Conservation (phyloP, 2,797 vertebrate genomes). For the Cirrhinus mrigala region DNA sequence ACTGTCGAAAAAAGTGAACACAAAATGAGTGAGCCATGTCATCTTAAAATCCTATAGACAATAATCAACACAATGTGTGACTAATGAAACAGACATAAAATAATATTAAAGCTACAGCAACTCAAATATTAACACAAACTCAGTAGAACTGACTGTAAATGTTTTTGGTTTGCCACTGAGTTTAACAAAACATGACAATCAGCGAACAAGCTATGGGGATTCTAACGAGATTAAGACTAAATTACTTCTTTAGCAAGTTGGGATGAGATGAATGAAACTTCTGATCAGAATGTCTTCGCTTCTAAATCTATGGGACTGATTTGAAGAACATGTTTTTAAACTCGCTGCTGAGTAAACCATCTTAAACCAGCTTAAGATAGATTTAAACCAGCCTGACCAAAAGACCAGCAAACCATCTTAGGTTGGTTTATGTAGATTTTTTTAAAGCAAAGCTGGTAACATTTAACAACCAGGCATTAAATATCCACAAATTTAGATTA, state of each 20-base stretch:
- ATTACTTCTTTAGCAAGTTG: background rate
- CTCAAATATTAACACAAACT: background rate
- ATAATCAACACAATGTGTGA: background rate
- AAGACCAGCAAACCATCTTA: background rate
- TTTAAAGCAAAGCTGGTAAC: background rate
- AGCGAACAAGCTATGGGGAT: background rate
- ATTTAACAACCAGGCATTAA: background rate
- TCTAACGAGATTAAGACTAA: background rate
- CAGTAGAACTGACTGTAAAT: background rate
- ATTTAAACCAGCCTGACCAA: background rate
- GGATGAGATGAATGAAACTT: background rate
- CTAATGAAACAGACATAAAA: background rate
- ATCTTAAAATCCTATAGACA: background rate
- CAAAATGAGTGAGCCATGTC: background rate
- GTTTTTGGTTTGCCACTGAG: background rate
- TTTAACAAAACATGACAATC: background rate
- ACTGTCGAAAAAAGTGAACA: background rate
- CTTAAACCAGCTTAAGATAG: background rate
- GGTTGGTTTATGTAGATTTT: background rate
- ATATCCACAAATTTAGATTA: background rate
- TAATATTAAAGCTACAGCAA: background rate
- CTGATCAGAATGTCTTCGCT: background rate
- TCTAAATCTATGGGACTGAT: background rate
- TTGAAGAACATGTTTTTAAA: slow-evolving; percentile 4
- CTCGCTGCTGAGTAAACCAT: background rate